Percentiles rank a stretch among this genome's conserved stretches.
phyloP scores from a whole-genome alignment of 2,888 invertebrate genomes.

The Tanytarsus gracilentus region DNA sequence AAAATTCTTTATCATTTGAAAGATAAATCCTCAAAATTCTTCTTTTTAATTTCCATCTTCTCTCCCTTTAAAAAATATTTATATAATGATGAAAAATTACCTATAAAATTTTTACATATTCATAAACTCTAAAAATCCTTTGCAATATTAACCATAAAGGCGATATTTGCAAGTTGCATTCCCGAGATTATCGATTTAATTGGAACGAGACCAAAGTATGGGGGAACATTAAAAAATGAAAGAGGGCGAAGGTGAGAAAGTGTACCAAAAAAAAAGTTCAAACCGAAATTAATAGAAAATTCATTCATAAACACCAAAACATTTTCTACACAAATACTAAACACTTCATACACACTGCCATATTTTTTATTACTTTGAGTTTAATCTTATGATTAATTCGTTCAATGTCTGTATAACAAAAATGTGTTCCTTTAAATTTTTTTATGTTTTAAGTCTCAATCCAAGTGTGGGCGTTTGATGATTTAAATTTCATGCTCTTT shows the following conservation, averaged over 20 bases:
- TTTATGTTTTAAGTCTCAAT: too few species aligned
- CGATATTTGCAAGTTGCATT: constrained; percentile 99
- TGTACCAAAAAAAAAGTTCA: constrained; percentile 38
- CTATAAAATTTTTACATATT: constrained; percentile 18
- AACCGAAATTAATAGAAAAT: constrained; percentile 31
- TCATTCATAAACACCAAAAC: background rate
- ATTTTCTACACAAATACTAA: background rate
- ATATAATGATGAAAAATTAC: constrained; percentile 7
- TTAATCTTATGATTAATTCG: background rate
- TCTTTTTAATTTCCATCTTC: too few species aligned
- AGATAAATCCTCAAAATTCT: too few species aligned
- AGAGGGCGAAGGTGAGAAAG: constrained; percentile 98
- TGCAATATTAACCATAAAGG: constrained; percentile 55
- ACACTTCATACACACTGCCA: too few species aligned
- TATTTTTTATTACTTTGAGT: constrained; percentile 2
- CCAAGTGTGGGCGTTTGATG: too few species aligned
- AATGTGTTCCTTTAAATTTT: too few species aligned
- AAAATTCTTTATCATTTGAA: too few species aligned
- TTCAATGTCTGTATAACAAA: background rate
- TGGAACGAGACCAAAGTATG: constrained; percentile 99
- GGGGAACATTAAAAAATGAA: constrained; percentile 99
- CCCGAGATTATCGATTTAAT: constrained; percentile 99
- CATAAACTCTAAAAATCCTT: constrained; percentile 15
- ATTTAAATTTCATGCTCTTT: too few species aligned
- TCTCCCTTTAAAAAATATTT: too few species aligned